Conservation (phyloP, 1,140 invertebrate genomes). For the Drosophila pallidifrons region DNA sequence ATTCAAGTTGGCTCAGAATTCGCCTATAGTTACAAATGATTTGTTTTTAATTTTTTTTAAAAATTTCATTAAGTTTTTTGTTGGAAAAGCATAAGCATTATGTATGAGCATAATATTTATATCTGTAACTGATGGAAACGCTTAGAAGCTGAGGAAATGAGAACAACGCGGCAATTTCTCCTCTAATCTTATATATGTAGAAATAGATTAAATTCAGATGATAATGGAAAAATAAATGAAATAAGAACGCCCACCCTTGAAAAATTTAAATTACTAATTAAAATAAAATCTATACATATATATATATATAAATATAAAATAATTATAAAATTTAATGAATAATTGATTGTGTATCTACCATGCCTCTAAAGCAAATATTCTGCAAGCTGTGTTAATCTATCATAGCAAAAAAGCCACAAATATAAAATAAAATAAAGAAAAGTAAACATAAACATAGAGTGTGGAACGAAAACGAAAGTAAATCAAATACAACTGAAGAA, state of each 20-base stretch:
- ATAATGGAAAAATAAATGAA: slow-evolving; percentile 28
- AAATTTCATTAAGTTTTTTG: slow-evolving; percentile 64
- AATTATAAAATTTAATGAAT: slow-evolving; percentile 26
- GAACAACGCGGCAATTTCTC: slow-evolving; percentile 16
- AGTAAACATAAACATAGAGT: background rate
- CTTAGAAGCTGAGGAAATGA: slow-evolving; percentile 22
- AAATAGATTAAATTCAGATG: slow-evolving; percentile 32
- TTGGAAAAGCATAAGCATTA: slow-evolving; percentile 12
- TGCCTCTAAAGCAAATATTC: slow-evolving; percentile 38
- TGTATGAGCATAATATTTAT: slow-evolving; percentile 17
- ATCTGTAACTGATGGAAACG: slow-evolving; percentile 35
- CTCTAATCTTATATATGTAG: slow-evolving; percentile 35
- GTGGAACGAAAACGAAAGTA: slow-evolving; percentile 6
- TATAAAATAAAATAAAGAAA: slow-evolving; percentile 18
- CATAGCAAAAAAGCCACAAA: slow-evolving; percentile 28
- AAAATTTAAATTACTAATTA: slow-evolving; percentile 60
- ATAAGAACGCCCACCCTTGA: slow-evolving; percentile 70
- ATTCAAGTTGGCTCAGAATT: slow-evolving; percentile 8
- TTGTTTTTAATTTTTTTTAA: background rate
- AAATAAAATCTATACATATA: slow-evolving; percentile 27
- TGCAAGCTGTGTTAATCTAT: slow-evolving; percentile 41
- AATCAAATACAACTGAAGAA: slow-evolving; percentile 9
- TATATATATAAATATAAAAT: slow-evolving; percentile 25
- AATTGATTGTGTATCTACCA: slow-evolving; percentile 33
- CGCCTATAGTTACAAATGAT: slow-evolving; percentile 16